A percentile compares a stretch with the other conserved stretches of the same genome.
Evolutionary conservation across 2,888 invertebrate genomes (phyloP).

Genomic region (Drosophila leonis): DNA sequence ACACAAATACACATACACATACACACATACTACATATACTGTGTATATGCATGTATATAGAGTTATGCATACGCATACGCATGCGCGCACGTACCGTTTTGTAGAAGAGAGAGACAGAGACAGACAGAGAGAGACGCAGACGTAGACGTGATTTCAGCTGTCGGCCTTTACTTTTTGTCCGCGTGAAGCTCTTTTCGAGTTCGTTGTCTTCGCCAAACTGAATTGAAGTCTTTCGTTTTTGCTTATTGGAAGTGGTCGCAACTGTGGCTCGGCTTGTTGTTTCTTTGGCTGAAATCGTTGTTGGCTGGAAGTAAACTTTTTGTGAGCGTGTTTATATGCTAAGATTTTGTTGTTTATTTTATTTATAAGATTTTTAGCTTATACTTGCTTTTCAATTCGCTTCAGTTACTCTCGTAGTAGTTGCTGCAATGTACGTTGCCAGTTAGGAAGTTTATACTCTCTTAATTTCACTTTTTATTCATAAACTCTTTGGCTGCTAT

Average conservation of each 20-base stretch:
- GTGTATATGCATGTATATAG: slow-evolving; percentile 14
- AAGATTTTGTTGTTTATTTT: slow-evolving; percentile 36
- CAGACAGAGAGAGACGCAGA: slow-evolving; percentile 28
- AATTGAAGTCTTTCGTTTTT: slow-evolving; percentile 85
- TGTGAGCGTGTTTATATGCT: slow-evolving; percentile 37
- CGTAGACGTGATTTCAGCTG: slow-evolving; percentile 51
- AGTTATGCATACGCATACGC: slow-evolving; percentile 51
- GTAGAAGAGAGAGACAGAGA: slow-evolving; percentile 24
- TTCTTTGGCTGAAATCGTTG: slow-evolving; percentile 31
- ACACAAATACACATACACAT: slow-evolving; percentile 23
- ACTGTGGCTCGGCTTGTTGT: slow-evolving; percentile 36
- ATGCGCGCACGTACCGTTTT: slow-evolving; percentile 78
- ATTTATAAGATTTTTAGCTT: slow-evolving; percentile 8
- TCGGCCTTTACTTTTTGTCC: slow-evolving; percentile 60
- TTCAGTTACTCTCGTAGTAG: slow-evolving; percentile 14
- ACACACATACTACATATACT: slow-evolving; percentile 20
- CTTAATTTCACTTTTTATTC: slow-evolving; percentile 28
- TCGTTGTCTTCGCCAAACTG: slow-evolving; percentile 85
- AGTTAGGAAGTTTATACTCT: neutral
- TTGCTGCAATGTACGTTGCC: slow-evolving; percentile 9
- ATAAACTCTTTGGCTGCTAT: slow-evolving; percentile 7
- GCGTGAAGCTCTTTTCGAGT: slow-evolving; percentile 83
- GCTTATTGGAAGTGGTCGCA: slow-evolving; percentile 76
- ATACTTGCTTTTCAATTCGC: slow-evolving; percentile 30
- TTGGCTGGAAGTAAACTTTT: slow-evolving; percentile 59